Conservation (phyloP, 2,888 invertebrate genomes). For the Cataglyphis altisquamis region DNA sequence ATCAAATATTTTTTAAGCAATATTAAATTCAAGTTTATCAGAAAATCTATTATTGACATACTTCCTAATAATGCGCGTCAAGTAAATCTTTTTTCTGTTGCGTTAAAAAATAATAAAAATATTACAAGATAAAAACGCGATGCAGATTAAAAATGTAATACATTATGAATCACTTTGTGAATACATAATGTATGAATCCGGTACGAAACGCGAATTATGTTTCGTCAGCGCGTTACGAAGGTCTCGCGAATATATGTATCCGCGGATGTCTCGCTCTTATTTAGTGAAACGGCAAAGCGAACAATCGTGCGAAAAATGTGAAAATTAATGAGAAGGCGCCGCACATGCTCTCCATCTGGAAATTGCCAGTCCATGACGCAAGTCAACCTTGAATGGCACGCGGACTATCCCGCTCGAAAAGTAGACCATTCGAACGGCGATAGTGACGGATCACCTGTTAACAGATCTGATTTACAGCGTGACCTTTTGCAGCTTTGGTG, state of each 20-base stretch:
- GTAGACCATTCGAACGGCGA: constrained; percentile 33
- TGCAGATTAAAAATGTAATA: constrained; percentile 42
- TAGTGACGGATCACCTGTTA: constrained; percentile 51
- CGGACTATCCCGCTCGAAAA: constrained; percentile 48
- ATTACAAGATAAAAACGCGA: constrained; percentile 6
- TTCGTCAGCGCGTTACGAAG: constrained; percentile 33
- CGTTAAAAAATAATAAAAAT: constrained; percentile 5
- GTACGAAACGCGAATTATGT: constrained; percentile 17
- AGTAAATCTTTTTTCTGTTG: constrained; percentile 3
- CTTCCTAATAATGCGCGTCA: background rate
- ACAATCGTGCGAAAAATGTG: constrained; percentile 48
- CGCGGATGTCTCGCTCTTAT: constrained; percentile 31
- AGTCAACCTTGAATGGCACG: constrained; percentile 46
- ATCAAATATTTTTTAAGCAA: background rate
- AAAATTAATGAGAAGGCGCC: constrained; percentile 49
- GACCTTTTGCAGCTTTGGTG: constrained; percentile 43
- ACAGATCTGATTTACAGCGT: constrained; percentile 28
- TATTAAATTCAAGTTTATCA: background rate
- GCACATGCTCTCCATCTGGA: constrained; percentile 20
- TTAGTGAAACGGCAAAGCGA: constrained; percentile 22
- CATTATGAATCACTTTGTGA: constrained; percentile 37
- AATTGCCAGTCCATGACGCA: constrained; percentile 33
- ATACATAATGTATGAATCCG: constrained; percentile 39
- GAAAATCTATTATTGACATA: background rate
- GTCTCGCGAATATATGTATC: constrained; percentile 6